Conservation (phyloP, 2,888 invertebrate genomes). For the Anaspis maculata region DNA sequence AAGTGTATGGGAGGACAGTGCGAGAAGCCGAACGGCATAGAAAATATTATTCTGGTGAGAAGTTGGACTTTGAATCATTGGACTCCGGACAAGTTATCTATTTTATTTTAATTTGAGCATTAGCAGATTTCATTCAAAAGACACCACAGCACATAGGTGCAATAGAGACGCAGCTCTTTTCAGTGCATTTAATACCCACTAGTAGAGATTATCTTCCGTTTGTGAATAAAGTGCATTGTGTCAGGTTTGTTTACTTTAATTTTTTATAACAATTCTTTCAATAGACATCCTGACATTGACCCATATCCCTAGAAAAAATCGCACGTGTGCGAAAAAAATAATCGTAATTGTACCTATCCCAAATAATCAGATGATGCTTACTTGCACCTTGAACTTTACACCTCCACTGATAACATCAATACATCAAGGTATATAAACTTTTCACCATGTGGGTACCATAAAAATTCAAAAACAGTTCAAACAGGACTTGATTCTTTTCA, state of each 20-base stretch:
- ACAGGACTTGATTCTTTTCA: too few relatives aligned
- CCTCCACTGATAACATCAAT: too few relatives aligned
- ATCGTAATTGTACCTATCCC: too few relatives aligned
- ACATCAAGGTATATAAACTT: too few relatives aligned
- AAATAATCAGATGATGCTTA: too few relatives aligned
- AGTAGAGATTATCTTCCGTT: background rate
- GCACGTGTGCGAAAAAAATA: background rate
- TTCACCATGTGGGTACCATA: too few relatives aligned
- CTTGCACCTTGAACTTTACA: too few relatives aligned
- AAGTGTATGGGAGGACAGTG: too few relatives aligned
- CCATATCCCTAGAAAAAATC: background rate
- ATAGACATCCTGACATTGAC: too few relatives aligned
- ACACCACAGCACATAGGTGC: conserved; percentile 8
- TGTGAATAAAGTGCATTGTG: too few relatives aligned
- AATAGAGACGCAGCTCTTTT: conserved; percentile 1
- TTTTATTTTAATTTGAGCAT: conserved; percentile 12
- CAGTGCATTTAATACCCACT: background rate
- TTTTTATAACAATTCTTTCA: conserved; percentile 1
- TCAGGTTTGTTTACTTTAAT: background rate
- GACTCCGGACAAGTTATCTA: conserved; percentile 18
- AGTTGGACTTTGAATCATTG: conserved; percentile 25
- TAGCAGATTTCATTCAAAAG: conserved; percentile 12
- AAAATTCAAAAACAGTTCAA: too few relatives aligned
- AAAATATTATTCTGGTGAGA: conserved; percentile 9
- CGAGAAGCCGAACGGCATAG: too few relatives aligned